phyloP scores from a whole-genome alignment of 2,888 invertebrate genomes.

The Phengaris arion region DNA sequence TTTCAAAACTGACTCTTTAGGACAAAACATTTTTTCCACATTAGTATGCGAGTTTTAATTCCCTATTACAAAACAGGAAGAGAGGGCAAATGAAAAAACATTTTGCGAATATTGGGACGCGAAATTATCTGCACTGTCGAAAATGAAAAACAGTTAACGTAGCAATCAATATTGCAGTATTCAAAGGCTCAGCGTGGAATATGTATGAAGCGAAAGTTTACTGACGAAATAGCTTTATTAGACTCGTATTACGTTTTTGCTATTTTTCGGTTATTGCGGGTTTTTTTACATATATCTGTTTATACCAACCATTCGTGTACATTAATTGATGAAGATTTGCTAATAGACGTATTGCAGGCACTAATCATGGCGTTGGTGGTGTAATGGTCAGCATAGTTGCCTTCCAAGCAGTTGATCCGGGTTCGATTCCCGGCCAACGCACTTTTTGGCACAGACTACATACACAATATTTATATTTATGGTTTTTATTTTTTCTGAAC shows the following conservation, averaged over 20 bases:
- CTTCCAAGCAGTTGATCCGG: slow-evolving; percentile 65
- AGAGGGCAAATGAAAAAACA: not conserved
- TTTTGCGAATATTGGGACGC: slow-evolving; percentile 16
- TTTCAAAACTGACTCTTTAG: not conserved
- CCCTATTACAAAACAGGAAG: slow-evolving; percentile 11
- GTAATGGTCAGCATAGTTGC: slow-evolving; percentile 64
- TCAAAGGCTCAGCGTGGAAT: slow-evolving; percentile 30
- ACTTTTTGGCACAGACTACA: slow-evolving; percentile 35
- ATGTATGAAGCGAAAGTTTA: slow-evolving; percentile 34
- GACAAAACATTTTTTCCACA: not conserved
- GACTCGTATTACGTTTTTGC: not conserved
- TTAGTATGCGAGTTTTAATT: slow-evolving; percentile 4
- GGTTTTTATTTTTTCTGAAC: too few relatives aligned
- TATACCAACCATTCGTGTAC: not conserved
- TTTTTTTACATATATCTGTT: not conserved
- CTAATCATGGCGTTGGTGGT: slow-evolving; percentile 54
- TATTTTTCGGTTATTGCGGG: not conserved
- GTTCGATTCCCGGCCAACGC: slow-evolving; percentile 60
- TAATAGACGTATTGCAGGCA: not conserved
- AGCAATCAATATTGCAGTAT: slow-evolving; percentile 10
- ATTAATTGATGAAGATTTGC: not conserved
- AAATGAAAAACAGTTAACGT: slow-evolving; percentile 17
- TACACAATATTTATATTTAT: too few relatives aligned
- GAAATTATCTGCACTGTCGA: slow-evolving; percentile 8
- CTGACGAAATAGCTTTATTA: slow-evolving; percentile 11